Evolutionary conservation across 2,113 vertebrate genomes (phyloP).

Genomic region (Heteronetta atricapilla): DNA sequence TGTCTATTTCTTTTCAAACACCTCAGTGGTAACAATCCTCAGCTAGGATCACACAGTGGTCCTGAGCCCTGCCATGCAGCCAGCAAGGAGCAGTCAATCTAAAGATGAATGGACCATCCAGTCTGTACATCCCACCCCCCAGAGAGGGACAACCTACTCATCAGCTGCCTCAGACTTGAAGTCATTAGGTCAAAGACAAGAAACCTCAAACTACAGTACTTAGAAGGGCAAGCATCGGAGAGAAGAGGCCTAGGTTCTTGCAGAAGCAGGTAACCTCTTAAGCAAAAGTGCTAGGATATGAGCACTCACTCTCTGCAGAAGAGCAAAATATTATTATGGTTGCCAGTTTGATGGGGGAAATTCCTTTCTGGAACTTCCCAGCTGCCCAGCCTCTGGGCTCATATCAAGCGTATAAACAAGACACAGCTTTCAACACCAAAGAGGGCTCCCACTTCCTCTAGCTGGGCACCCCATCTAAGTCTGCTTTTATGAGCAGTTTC

Average conservation of each 20-base stretch:
- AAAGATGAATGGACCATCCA: background rate
- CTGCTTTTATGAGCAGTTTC: background rate
- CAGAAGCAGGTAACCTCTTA: background rate
- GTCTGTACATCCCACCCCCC: background rate
- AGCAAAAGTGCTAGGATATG: background rate
- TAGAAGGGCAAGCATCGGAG: background rate
- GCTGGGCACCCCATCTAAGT: background rate
- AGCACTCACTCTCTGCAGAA: background rate
- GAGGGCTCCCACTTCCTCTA: slow-evolving; percentile 17
- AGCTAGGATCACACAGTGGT: background rate
- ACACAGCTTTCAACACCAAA: slow-evolving; percentile 29
- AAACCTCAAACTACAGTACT: background rate
- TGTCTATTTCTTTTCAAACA: background rate
- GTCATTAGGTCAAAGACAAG: background rate
- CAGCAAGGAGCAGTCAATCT: background rate
- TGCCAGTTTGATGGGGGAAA: slow-evolving; percentile 5
- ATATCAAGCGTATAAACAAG: slow-evolving; percentile 1
- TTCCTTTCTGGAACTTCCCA: slow-evolving; percentile 40
- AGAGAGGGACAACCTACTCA: background rate
- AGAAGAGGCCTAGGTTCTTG: background rate
- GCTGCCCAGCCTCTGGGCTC: slow-evolving; percentile 5
- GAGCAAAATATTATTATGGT: background rate
- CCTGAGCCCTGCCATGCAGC: background rate
- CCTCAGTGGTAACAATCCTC: background rate
- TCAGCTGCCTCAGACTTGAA: background rate